Evolutionary conservation across 2,113 vertebrate genomes (phyloP).

Genomic region (Bubo bubo): DNA sequence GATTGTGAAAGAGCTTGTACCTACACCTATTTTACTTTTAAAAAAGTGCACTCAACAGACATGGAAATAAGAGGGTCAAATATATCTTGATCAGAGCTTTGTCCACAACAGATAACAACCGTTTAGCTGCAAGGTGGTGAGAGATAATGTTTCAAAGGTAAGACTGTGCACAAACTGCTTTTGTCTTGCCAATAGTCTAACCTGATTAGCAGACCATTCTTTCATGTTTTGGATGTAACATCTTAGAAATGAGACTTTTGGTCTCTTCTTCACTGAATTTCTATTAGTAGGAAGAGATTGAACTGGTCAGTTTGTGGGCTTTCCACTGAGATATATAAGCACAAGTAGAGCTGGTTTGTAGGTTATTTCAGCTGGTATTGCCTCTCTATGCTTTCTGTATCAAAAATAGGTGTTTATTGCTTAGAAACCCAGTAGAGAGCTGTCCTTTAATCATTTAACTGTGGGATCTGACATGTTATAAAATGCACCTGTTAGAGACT

Average conservation of each 20-base stretch:
- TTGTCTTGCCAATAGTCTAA: slow-evolving; percentile 1
- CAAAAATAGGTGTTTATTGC: slow-evolving; percentile 57
- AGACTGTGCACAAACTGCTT: background rate
- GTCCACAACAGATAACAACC: background rate
- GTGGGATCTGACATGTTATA: slow-evolving; percentile 59
- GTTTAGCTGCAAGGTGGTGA: background rate
- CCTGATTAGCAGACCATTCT: background rate
- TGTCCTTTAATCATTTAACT: slow-evolving; percentile 53
- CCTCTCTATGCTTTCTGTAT: background rate
- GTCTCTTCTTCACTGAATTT: background rate
- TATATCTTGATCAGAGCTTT: background rate
- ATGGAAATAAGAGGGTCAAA: background rate
- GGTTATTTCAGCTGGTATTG: slow-evolving; percentile 42
- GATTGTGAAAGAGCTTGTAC: background rate
- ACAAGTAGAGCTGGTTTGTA: background rate
- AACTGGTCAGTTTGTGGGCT: background rate
- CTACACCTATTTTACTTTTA: background rate
- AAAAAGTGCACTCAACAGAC: background rate
- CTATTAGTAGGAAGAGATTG: background rate
- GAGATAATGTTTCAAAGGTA: slow-evolving; percentile 37
- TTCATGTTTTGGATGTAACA: background rate
- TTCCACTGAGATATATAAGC: background rate
- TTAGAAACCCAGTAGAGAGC: slow-evolving; percentile 41
- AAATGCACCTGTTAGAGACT: slow-evolving; percentile 62
- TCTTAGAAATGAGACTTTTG: background rate